These are phyloP conservation scores for Stegostoma tigrinum DNA, from an alignment of 2,113 vertebrate genomes.

Conservation along the genomic window DNA sequence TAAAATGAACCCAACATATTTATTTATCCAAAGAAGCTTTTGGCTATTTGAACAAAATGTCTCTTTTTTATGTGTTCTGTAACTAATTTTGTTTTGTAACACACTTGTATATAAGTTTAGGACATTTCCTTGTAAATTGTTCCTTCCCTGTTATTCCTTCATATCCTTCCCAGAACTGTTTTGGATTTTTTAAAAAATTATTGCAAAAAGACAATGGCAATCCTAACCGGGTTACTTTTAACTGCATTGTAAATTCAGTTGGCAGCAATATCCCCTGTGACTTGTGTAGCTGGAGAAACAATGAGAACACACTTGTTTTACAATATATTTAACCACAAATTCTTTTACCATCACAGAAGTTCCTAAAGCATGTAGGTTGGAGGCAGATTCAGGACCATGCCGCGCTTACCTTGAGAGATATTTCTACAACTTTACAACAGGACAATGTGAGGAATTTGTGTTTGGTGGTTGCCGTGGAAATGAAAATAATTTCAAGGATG, in stretches of 20 bases:
- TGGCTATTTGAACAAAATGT: too few relatives aligned
- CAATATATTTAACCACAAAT: background rate
- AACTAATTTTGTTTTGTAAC: too few relatives aligned
- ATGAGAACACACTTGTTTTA: background rate
- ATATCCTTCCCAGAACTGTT: background rate
- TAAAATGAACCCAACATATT: background rate
- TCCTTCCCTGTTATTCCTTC: background rate
- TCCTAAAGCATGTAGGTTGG: slow-evolving; percentile 69
- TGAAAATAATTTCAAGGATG: slow-evolving; percentile 65
- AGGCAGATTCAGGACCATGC: slow-evolving; percentile 58
- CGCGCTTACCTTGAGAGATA: slow-evolving; percentile 52
- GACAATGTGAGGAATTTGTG: slow-evolving; percentile 71
- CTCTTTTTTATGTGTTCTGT: background rate
- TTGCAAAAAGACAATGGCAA: background rate
- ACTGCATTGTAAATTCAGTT: background rate
- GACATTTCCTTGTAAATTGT: background rate
- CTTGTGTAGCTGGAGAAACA: background rate
- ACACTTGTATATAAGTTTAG: too few relatives aligned
- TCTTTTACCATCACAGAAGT: slow-evolving; percentile 60
- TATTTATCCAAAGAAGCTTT: too few relatives aligned
- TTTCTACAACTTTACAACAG: slow-evolving; percentile 79
- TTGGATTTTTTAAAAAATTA: background rate
- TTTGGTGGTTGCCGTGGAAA: slow-evolving; percentile 67
- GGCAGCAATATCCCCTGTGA: background rate
- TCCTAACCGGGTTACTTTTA: background rate